Conservation (phyloP, 2,888 invertebrate genomes). For the Lutraria lutraria region DNA sequence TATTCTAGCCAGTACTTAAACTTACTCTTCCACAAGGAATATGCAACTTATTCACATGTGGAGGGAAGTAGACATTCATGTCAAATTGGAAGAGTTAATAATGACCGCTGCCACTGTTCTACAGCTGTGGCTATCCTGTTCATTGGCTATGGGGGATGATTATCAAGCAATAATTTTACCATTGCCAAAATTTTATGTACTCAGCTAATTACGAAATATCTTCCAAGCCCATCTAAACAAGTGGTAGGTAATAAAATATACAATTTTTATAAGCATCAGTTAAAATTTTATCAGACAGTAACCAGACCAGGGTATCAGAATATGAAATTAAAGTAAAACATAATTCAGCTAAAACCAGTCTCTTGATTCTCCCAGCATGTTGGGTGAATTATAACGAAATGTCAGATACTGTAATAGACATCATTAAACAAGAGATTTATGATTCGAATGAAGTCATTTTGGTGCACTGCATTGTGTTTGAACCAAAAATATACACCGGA, state of each 20-base stretch:
- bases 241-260: neutral
- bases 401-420: constrained; percentile 21
- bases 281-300: neutral
- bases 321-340: neutral
- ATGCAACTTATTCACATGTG: too few species aligned
- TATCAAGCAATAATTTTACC: neutral
- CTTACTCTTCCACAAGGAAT: too few species aligned
- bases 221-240: neutral
- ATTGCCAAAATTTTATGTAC: neutral
- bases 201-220: constrained; percentile 12
- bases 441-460: neutral
- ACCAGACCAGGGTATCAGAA: neutral
- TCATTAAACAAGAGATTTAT: neutral
- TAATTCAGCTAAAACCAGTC: neutral
- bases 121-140: too few species aligned
- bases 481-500: neutral
- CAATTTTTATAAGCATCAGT: constrained; percentile 6
- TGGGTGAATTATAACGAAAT: constrained; percentile 2
- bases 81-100: too few species aligned
- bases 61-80: too few species aligned
- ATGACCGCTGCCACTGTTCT: too few species aligned
- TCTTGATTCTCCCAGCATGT: neutral
- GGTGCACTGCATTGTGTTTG: neutral
- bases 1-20: too few species aligned
- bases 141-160: neutral